These are phyloP conservation scores for Amphiprion percula DNA, from an alignment of 2,113 vertebrate species.

Conservation along the genomic window DNA sequence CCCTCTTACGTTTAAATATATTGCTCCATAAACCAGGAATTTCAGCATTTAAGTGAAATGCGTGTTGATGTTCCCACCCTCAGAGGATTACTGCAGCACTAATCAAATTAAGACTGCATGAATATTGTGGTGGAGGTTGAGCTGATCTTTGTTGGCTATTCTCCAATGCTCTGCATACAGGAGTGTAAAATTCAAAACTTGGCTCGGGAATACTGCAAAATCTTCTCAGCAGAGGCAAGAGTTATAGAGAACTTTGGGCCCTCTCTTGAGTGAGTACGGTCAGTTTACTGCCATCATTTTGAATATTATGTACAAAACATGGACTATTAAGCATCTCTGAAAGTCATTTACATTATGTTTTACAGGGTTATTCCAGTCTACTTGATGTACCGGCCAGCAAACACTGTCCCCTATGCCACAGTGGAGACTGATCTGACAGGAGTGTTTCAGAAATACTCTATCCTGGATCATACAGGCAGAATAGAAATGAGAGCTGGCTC, in stretches of 20 bases:
- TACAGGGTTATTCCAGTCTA: slow-evolving; percentile 93
- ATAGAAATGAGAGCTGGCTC: slow-evolving; percentile 78
- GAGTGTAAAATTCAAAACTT: slow-evolving; percentile 96
- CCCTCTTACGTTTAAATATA: neutral
- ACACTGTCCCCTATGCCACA: slow-evolving; percentile 92
- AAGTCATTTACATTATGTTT: neutral
- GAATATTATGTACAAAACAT: neutral
- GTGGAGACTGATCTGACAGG: slow-evolving; percentile 91
- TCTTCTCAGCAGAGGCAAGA: slow-evolving; percentile 93
- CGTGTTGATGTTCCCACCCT: slow-evolving; percentile 28
- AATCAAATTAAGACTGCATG: slow-evolving; percentile 26
- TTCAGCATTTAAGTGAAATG: slow-evolving; percentile 14
- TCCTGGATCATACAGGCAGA: slow-evolving; percentile 71
- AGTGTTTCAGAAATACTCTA: slow-evolving; percentile 86
- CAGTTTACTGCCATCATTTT: neutral
- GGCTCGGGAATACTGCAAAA: slow-evolving; percentile 96
- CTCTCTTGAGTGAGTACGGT: slow-evolving; percentile 90
- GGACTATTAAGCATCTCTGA: neutral
- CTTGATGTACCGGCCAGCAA: slow-evolving; percentile 94
- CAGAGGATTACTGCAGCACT: slow-evolving; percentile 40
- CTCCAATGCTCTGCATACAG: slow-evolving; percentile 77
- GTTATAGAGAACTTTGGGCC: slow-evolving; percentile 88
- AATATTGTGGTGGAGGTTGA: slow-evolving; percentile 14
- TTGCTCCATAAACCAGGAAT: slow-evolving; percentile 4
- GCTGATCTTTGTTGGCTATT: slow-evolving; percentile 37